Conservation (phyloP, 2,797 vertebrate genomes). For the Cuculus canorus region DNA sequence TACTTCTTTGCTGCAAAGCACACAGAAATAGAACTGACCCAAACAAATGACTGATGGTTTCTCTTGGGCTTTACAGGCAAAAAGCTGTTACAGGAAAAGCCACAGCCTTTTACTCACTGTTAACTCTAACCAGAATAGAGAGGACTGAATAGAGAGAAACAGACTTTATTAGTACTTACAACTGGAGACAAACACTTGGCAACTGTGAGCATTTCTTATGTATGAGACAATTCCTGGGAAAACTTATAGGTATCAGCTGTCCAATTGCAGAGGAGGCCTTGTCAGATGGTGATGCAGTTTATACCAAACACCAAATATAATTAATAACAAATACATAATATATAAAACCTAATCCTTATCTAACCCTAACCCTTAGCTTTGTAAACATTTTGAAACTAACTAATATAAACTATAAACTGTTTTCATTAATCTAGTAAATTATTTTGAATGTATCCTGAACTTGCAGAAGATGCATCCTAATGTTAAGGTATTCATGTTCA, state of each 20-base stretch:
- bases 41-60: neutral
- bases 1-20: neutral
- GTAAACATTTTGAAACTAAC: neutral
- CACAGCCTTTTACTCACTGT: neutral
- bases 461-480: neutral
- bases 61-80: conserved; percentile 4
- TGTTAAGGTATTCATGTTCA: neutral
- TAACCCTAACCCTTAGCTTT: neutral
- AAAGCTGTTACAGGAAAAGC: neutral
- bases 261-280: accelerated
- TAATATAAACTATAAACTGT: neutral
- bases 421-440: neutral
- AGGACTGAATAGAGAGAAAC: neutral
- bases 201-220: neutral
- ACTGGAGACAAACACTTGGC: neutral
- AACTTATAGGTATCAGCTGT: neutral
- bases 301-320: neutral
- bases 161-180: neutral
- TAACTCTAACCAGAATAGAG: neutral
- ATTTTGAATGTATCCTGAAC: neutral
- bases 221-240: neutral
- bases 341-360: neutral
- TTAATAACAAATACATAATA: neutral
- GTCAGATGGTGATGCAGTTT: neutral
- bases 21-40: neutral